Percentiles rank a stretch among this genome's conserved stretches.
These are phyloP conservation scores for Scaptodrosophila latifasciaeformis DNA, from an alignment of 2,888 invertebrate genomes.

Conservation along the genomic window DNA sequence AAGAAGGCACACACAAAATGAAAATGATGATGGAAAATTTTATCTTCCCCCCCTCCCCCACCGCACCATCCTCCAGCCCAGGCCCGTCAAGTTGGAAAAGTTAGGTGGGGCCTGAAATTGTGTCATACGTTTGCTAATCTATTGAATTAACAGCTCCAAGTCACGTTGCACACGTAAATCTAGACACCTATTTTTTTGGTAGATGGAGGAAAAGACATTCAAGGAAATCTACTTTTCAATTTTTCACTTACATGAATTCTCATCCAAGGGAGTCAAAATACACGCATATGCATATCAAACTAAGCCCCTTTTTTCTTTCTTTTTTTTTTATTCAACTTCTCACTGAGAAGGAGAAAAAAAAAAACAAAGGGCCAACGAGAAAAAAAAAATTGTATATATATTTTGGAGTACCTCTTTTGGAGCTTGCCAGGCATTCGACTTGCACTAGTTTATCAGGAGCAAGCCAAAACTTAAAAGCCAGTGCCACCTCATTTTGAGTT, in stretches of 20 bases:
- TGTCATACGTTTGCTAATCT: constrained; percentile 63
- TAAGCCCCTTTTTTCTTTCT: too few relatives aligned
- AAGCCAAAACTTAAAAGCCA: too few relatives aligned
- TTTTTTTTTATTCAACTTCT: too few relatives aligned
- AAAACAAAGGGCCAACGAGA: background rate
- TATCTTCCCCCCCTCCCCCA: background rate
- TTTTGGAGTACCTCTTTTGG: too few relatives aligned
- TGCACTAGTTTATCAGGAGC: too few relatives aligned
- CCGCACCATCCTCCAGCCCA: too few relatives aligned
- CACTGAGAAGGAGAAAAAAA: too few relatives aligned
- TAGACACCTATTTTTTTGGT: constrained; percentile 43
- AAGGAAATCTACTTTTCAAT: constrained; percentile 62
- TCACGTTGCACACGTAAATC: constrained; percentile 65
- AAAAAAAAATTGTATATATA: background rate
- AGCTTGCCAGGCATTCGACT: too few relatives aligned
- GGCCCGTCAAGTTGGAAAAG: too few relatives aligned
- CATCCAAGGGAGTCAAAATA: constrained; percentile 13
- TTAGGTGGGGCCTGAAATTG: constrained; percentile 54
- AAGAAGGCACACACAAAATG: constrained; percentile 6
- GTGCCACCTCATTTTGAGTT: too few relatives aligned
- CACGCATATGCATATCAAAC: constrained; percentile 61
- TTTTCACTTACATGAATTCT: constrained; percentile 61
- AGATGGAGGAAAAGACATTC: background rate
- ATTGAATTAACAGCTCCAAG: constrained; percentile 67
- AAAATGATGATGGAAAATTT: constrained; percentile 5